Conservation (phyloP, 2,888 invertebrate species). For the Ethmia dodecea region DNA sequence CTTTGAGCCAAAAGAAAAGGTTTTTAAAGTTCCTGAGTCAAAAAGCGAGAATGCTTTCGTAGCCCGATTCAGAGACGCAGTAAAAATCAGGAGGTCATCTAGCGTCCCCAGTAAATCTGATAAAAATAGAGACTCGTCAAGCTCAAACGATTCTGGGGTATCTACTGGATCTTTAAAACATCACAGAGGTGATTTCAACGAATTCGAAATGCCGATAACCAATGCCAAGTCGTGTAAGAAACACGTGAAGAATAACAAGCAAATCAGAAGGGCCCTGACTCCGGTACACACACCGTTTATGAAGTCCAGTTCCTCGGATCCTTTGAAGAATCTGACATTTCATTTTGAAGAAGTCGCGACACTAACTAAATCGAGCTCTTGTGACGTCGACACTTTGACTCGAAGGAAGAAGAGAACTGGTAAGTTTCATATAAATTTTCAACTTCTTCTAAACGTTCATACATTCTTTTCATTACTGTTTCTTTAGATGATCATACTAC, state of each 20-base stretch:
- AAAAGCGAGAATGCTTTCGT: constrained; percentile 62
- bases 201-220: constrained; percentile 76
- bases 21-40: constrained; percentile 59
- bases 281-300: constrained; percentile 76
- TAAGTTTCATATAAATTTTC: no score
- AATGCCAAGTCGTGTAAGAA: constrained; percentile 67
- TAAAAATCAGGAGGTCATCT: constrained; percentile 81
- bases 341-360: constrained; percentile 80
- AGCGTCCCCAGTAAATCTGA: constrained; percentile 84
- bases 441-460: no score
- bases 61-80: constrained; percentile 70
- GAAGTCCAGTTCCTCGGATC: constrained; percentile 81
- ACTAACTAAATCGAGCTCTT: constrained; percentile 79
- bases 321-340: constrained; percentile 79
- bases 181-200: constrained; percentile 78
- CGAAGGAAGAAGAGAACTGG: constrained; percentile 66
- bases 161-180: constrained; percentile 82
- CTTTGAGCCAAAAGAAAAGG: constrained; percentile 41
- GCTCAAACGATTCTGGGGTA: constrained; percentile 84
- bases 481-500: no score
- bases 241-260: constrained; percentile 60
- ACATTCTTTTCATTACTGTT: no score
- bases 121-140: constrained; percentile 82
- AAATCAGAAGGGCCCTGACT: constrained; percentile 59
- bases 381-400: constrained; percentile 80